Evolutionary conservation across 2,797 vertebrate genomes (phyloP), one percentile per base, ranked within the genome.

Genomic region (Micromesistius poutassou): DNA sequence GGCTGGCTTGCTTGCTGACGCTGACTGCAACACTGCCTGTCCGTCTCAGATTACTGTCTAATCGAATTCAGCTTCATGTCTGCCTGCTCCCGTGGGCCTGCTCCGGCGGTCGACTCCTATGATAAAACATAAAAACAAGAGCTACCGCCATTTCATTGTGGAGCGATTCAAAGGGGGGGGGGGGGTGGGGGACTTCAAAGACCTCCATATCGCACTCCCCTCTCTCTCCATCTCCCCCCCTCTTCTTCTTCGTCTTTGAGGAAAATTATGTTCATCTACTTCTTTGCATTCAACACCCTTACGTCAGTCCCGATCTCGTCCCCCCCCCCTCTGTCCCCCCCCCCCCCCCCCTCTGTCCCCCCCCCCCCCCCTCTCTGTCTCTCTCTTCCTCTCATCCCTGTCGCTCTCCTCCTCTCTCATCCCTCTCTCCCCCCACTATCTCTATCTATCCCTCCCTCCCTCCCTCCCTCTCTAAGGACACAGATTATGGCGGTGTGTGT

Each of bases 101-200:
- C 85, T 90, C 89, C 55, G 82, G 77, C 83, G 87, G 85, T 86
- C 83, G 79, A 81, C 89, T 89, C 82, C 86, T 85, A 90, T 93
- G 93, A 93, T 93, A 91, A 93, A 91, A 93, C 90, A 92, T 91
- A 90, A 91, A 92, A 90, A 91, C 88, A 88, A 90, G 89, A 89
- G 89, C 91, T 89, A 89, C 83, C 76, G 68, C 80, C 90, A 84
- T 91, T 92, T 91, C 89, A 91, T 91, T 91, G 89, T 85, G 85
- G 87, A 81, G 77, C 70, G 79, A 89, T 87, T 89, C 86, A 87
- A 89, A 87, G 79, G 85, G 84, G 2, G 46, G 14, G 46, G 46
- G 4, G 5, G 16, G 16, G 50, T 5, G 46, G 50, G 19, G 50
- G 89, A 89, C 89, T 89, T 91, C 81, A 85, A 87, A 90, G 88